Evolutionary conservation across 2,888 invertebrate genomes (phyloP).

Genomic region (Ernsta delagoae): DNA sequence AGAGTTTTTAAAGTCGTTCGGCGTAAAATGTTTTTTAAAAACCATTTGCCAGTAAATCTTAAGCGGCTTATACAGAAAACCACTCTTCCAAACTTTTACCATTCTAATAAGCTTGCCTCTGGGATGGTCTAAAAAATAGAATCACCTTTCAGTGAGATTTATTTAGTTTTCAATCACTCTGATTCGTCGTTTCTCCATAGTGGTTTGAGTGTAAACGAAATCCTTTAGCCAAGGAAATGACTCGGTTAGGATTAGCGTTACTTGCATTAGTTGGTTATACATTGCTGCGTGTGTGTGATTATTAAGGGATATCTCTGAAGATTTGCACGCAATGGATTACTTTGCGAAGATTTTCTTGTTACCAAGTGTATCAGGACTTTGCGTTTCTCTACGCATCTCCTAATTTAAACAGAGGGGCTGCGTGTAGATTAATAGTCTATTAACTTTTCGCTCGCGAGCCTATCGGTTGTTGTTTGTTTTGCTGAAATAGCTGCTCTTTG

Average conservation of each 20-base stretch:
- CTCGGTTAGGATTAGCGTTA: not conserved
- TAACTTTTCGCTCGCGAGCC: too few species aligned
- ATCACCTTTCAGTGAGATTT: slow-evolving; percentile 33
- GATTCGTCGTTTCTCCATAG: slow-evolving; percentile 34
- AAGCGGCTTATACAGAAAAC: too few species aligned
- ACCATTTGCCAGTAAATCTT: too few species aligned
- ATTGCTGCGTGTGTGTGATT: not conserved
- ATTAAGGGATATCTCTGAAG: not conserved
- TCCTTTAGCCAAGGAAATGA: not conserved
- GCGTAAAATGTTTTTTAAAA: too few species aligned
- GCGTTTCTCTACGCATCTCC: too few species aligned
- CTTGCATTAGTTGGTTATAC: not conserved
- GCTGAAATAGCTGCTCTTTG: too few species aligned
- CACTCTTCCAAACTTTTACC: not conserved
- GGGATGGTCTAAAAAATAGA: slow-evolving; percentile 26
- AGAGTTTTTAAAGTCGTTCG: too few species aligned
- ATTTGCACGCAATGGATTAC: not conserved
- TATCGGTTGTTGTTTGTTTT: too few species aligned
- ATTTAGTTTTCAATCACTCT: slow-evolving; percentile 37
- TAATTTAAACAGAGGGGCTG: too few species aligned
- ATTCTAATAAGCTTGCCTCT: slow-evolving; percentile 19
- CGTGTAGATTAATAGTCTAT: too few species aligned
- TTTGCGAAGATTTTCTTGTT: too few species aligned
- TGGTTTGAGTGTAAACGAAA: slow-evolving; percentile 34
- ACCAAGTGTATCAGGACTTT: too few species aligned